phyloP scores from a whole-genome alignment of 2,113 vertebrate genomes.

The Bos indicus region DNA sequence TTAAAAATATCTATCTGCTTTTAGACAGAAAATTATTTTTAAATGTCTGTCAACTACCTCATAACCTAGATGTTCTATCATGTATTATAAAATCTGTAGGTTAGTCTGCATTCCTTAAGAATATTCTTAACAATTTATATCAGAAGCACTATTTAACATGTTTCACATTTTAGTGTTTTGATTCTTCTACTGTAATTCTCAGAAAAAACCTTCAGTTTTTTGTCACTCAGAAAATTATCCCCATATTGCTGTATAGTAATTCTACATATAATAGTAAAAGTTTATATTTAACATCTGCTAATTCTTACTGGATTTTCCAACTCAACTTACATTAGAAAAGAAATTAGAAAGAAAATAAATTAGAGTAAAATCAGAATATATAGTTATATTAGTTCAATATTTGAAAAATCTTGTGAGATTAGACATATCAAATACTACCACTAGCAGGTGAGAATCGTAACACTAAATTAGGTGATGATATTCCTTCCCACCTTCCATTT shows the following conservation, averaged over 20 bases:
- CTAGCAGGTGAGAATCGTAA: not conserved
- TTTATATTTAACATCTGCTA: constrained; percentile 33
- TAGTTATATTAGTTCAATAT: not conserved
- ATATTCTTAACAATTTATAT: not conserved
- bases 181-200: not conserved
- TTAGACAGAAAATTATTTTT: not conserved
- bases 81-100: not conserved
- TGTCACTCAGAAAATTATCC: not conserved
- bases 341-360: constrained; percentile 10
- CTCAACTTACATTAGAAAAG: not conserved
- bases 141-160: not conserved
- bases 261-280: not conserved
- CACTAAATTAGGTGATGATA: not conserved
- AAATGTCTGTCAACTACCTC: not conserved
- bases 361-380: not conserved
- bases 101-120: constrained; percentile 29
- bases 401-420: not conserved
- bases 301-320: constrained; percentile 8
- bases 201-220: not conserved
- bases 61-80: not conserved
- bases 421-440: not conserved
- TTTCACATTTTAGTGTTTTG: not conserved
- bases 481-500: not conserved
- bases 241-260: not conserved
- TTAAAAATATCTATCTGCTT: not conserved